Percentiles rank a stretch among this genome's conserved stretches.
Evolutionary conservation across 2,797 vertebrate genomes (phyloP).

Genomic region (Takifugu rubripes): DNA sequence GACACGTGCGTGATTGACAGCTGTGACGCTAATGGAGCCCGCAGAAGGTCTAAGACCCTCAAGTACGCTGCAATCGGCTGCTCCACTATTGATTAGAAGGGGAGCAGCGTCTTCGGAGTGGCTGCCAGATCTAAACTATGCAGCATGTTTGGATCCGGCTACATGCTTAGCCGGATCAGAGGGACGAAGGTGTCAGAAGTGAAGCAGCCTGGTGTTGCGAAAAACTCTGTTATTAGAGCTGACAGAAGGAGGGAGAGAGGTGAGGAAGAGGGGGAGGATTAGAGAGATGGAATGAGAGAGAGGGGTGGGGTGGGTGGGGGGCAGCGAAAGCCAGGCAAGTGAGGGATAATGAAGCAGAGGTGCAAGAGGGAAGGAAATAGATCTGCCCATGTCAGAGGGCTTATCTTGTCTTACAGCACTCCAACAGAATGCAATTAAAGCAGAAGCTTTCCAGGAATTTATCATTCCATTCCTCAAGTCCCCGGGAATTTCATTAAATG

Average conservation of each 20-base stretch:
- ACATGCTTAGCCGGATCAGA: constrained; percentile 8
- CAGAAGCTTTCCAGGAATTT: constrained; percentile 23
- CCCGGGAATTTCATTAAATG: too few species aligned
- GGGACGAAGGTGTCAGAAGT: constrained; percentile 34
- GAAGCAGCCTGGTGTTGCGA: constrained; percentile 38
- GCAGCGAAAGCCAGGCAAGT: constrained; percentile 30
- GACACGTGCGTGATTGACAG: constrained; percentile 22
- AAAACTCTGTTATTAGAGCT: constrained; percentile 55
- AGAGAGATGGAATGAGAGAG: constrained; percentile 30
- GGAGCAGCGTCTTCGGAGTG: neutral
- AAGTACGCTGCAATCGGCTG: constrained; percentile 31
- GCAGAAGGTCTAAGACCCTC: constrained; percentile 36
- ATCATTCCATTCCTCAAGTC: neutral
- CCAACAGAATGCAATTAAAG: constrained; percentile 25
- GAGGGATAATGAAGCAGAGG: constrained; percentile 28
- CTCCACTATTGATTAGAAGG: constrained; percentile 50
- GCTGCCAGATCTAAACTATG: too few species aligned
- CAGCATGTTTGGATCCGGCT: neutral
- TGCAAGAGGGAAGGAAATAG: constrained; percentile 13
- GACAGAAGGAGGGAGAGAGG: constrained; percentile 31
- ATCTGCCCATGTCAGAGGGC: constrained; percentile 24
- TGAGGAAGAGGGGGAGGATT: constrained; percentile 35
- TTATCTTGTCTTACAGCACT: constrained; percentile 37
- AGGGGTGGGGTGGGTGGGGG: neutral
- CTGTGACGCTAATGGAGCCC: constrained; percentile 41